Evolutionary conservation across 2,888 invertebrate species (phyloP).

Genomic region (Ametastegia equiseti): DNA sequence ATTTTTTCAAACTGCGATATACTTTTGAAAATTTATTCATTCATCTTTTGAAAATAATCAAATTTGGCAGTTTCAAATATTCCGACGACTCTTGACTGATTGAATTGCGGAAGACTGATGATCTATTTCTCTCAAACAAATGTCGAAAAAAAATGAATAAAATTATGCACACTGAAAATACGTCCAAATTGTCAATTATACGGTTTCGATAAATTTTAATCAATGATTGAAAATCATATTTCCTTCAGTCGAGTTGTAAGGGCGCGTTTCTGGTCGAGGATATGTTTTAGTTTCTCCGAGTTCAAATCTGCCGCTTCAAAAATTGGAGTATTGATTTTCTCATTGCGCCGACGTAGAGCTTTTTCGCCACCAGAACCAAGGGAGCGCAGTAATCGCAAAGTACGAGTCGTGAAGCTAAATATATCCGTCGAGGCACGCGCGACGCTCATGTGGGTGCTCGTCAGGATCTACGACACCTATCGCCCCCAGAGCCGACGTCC

Average conservation of each 20-base stretch:
- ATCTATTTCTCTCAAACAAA: too few species aligned
- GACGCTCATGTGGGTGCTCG: constrained; percentile 52
- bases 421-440: constrained; percentile 68
- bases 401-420: constrained; percentile 62
- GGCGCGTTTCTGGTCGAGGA: not conserved
- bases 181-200: too few species aligned
- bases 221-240: not conserved
- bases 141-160: too few species aligned
- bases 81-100: too few species aligned
- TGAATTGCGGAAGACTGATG: too few species aligned
- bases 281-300: not conserved
- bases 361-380: constrained; percentile 29
- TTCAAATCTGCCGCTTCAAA: constrained; percentile 7
- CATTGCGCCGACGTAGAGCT: constrained; percentile 8
- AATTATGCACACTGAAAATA: too few species aligned
- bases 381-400: constrained; percentile 54
- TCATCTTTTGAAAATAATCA: too few species aligned
- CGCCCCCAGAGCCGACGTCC: constrained; percentile 12
- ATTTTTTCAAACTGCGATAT: too few species aligned
- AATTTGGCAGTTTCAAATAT: too few species aligned
- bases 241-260: not conserved
- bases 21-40: too few species aligned
- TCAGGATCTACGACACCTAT: constrained; percentile 30
- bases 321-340: constrained; percentile 28
- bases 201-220: not conserved